Base-by-base conservation (phyloP, 2,113 vertebrate species). In the Ceyx cyanopectus region DNA sequence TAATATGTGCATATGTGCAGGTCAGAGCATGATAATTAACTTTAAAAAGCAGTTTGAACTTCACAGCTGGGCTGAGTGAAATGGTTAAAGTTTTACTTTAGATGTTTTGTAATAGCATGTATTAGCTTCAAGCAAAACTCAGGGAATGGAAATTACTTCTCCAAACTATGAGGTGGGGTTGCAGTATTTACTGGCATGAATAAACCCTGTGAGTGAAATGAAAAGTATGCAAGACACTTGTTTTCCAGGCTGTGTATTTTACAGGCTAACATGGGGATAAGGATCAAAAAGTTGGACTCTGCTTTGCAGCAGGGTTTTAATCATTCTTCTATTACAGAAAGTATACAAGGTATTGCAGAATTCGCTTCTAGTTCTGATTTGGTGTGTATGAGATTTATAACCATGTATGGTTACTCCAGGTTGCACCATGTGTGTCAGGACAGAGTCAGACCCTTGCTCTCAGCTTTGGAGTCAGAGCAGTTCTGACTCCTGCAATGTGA, bases 71-170 rank as follows among this genome's bases (percentile, higher is more conserved):
- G 50, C 82, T 80, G 76, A 87, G 81, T 41, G 86, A 95, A 96
- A 93, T 90, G 51, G 92, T 92, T 93, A 94, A 94, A 81, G 56
- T 93, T 96, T 92, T 83, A 87, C 87, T 96, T 95, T 14, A 85
- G 77, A 85, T 91, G 90, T 93, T 93, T 95, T 96, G 90, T 94
- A 96, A 96, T 72, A 94, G 90, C 89, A 63, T 87, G 37, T 23
- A 70, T 89, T 96, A 87, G 87, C 86, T 94, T 83, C 84, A 63
- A 94, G 94, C 91, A 87, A 92, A 92, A 84, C 53, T 89, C 48
- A 40, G 81, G 94, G 89, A 94, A 96, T 96, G 95, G 95, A 93
- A 96, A 95, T 95, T 96, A 85, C 79, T 90, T 95, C 90, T 94
- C 94, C 67, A 85, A 94, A 62, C 86, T 94, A 74, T 79, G 88